phyloP scores from a whole-genome alignment of 2,113 vertebrate species.

The Acanthisitta chloris region DNA sequence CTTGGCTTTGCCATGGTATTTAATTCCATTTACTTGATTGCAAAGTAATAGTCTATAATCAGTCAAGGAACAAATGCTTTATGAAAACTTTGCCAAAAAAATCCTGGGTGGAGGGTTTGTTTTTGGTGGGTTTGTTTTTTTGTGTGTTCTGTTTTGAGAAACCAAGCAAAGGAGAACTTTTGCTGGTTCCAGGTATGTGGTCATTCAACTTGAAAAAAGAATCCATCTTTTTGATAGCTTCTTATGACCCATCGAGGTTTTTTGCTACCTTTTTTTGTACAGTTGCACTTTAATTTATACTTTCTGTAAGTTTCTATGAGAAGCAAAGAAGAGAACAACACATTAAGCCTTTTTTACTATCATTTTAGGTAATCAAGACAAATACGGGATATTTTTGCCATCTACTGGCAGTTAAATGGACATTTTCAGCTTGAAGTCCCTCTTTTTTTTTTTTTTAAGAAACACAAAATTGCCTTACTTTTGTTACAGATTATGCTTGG shows the following conservation, averaged over 20 bases:
- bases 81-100: slow-evolving; percentile 32
- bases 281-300: slow-evolving; percentile 62
- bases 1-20: neutral
- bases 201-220: neutral
- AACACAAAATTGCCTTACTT: slow-evolving; percentile 58
- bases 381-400: slow-evolving; percentile 38
- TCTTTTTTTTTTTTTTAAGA: neutral
- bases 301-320: slow-evolving; percentile 24
- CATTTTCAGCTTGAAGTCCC: slow-evolving; percentile 15
- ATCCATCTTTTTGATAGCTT: slow-evolving; percentile 17
- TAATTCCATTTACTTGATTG: slow-evolving; percentile 19
- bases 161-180: neutral
- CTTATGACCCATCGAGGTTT: neutral
- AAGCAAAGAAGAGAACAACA: neutral
- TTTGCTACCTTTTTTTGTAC: slow-evolving; percentile 1
- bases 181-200: neutral
- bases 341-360: slow-evolving; percentile 40
- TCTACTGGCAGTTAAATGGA: slow-evolving; percentile 48
- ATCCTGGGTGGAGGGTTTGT: neutral
- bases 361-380: slow-evolving; percentile 6
- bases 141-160: neutral
- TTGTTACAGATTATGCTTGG: slow-evolving; percentile 40
- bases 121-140: neutral
- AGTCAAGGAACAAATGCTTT: slow-evolving; percentile 27
- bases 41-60: neutral